Evolutionary conservation across 2,797 vertebrate genomes (phyloP).

Genomic region (Crotalus adamanteus): DNA sequence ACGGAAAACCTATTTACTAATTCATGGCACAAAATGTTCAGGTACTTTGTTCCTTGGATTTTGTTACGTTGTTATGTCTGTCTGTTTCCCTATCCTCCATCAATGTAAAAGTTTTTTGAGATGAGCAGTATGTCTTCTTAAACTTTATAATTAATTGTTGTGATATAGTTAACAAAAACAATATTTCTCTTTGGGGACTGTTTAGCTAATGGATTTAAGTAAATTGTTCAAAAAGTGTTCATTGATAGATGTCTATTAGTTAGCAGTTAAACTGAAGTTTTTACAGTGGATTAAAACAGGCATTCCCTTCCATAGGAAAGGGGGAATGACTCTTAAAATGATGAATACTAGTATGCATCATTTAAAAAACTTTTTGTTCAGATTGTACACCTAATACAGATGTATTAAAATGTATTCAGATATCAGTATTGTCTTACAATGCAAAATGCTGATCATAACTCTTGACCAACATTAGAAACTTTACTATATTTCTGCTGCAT

Average conservation of each 20-base stretch:
- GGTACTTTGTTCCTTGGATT: background rate
- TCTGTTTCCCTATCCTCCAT: background rate
- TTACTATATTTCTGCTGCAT: background rate
- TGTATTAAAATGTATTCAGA: background rate
- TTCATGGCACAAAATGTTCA: background rate
- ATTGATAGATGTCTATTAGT: background rate
- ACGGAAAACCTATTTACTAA: conserved; percentile 3
- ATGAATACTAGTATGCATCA: background rate
- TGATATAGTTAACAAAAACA: background rate
- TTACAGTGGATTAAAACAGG: background rate
- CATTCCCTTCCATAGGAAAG: background rate
- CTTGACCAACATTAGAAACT: background rate
- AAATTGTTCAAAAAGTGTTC: background rate
- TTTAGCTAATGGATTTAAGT: background rate
- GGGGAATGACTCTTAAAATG: background rate
- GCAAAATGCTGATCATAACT: background rate
- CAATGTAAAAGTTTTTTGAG: background rate
- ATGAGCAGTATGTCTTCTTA: background rate
- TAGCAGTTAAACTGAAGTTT: background rate
- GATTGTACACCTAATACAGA: background rate
- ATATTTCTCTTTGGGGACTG: background rate
- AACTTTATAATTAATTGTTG: background rate
- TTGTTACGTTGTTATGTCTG: background rate
- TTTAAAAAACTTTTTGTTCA: background rate
- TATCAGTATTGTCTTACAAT: background rate